Percentiles rank a stretch among this genome's conserved stretches.
phyloP scores from a whole-genome alignment of 2,113 vertebrate species.

The Saccopteryx bilineata region DNA sequence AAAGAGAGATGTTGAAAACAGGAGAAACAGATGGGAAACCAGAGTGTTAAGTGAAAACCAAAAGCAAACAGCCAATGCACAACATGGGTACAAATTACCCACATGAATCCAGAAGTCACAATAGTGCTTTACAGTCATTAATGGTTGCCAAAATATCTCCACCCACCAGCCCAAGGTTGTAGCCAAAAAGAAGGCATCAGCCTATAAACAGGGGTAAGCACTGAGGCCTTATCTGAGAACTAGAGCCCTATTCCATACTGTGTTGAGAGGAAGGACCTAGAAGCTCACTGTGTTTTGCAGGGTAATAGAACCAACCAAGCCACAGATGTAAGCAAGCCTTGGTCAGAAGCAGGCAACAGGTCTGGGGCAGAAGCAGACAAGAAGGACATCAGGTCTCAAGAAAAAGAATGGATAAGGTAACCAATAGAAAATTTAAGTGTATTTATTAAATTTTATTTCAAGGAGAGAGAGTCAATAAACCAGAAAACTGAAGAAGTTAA shows the following conservation, averaged over 20 bases:
- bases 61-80: background rate
- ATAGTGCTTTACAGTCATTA: background rate
- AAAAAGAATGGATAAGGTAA: background rate
- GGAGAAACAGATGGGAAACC: background rate
- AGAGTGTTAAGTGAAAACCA: conserved; percentile 10
- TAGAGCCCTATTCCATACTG: background rate
- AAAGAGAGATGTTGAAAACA: background rate
- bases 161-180: background rate
- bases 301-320: background rate
- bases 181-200: background rate
- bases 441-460: background rate
- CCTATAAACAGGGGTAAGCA: background rate
- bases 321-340: background rate
- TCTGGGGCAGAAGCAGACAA: background rate
- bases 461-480: background rate
- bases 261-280: background rate
- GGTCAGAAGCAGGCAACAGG: background rate
- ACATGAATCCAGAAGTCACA: background rate
- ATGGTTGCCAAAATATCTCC: background rate
- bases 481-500: conserved; percentile 9
- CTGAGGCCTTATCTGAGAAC: background rate
- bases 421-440: conserved; percentile 21
- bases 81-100: background rate
- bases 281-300: background rate
- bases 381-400: background rate